These are phyloP conservation scores for Glyptemys insculpta DNA, from an alignment of 2,797 vertebrate genomes.

Conservation along the genomic window DNA sequence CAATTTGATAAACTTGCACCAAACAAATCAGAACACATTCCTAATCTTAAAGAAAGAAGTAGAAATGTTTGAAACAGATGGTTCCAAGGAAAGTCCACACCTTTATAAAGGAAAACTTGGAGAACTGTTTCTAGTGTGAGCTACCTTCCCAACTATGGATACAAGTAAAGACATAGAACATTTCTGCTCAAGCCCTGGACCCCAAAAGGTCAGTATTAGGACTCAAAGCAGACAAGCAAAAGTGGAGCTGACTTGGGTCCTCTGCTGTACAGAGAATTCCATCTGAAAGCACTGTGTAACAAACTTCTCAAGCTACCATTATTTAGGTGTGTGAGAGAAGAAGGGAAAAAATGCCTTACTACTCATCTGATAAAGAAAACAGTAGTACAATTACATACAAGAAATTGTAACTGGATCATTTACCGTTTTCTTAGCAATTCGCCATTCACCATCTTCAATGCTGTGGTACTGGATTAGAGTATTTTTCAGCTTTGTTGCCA, in stretches of 20 bases:
- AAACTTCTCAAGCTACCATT: not conserved
- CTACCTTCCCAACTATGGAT: not conserved
- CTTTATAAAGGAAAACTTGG: fast-evolving
- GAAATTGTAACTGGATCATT: not conserved
- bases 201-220: not conserved
- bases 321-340: not conserved
- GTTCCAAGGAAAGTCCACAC: not conserved
- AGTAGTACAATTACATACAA: not conserved
- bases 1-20: fast-evolving
- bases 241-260: not conserved
- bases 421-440: slow-evolving; percentile 79
- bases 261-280: not conserved
- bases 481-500: slow-evolving; percentile 77
- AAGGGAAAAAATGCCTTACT: not conserved
- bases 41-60: not conserved
- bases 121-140: not conserved
- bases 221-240: not conserved
- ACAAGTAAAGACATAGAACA: not conserved
- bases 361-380: no score
- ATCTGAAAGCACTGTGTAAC: not conserved
- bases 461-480: slow-evolving; percentile 81
- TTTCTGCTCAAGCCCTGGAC: not conserved
- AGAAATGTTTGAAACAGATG: no score
- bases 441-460: slow-evolving; percentile 78
- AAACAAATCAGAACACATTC: not conserved